These are phyloP conservation scores for Dryococelus australis DNA, from an alignment of 2,888 invertebrate species.

Conservation along the genomic window DNA sequence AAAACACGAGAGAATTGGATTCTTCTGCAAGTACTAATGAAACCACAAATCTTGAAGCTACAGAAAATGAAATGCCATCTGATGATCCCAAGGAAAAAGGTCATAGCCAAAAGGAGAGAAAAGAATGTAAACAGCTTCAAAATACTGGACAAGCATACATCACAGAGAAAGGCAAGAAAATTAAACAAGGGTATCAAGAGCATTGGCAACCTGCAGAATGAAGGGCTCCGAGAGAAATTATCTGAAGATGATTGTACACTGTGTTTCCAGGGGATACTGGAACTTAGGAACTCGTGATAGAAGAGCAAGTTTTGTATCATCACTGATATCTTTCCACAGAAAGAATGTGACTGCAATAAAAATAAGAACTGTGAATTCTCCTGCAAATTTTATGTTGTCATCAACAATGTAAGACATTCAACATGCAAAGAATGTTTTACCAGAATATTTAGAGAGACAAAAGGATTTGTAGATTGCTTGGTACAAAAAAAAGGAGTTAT, in stretches of 20 bases:
- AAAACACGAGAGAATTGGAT: not conserved
- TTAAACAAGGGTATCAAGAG: not conserved
- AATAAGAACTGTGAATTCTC: not conserved
- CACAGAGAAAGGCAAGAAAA: not conserved
- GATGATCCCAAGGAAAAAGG: not conserved
- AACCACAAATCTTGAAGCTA: not conserved
- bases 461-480: conserved; percentile 9
- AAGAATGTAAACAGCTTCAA: not conserved
- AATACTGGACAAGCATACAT: not conserved
- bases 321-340: not conserved
- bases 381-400: not conserved
- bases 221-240: not conserved
- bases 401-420: not conserved
- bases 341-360: not conserved
- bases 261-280: not conserved
- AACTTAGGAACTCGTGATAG: not conserved
- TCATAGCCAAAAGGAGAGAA: not conserved
- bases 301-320: not conserved
- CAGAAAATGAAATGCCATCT: not conserved
- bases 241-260: not conserved
- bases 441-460: not conserved
- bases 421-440: not conserved
- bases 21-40: not conserved
- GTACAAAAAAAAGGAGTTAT: not conserved
- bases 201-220: not conserved